Evolutionary conservation across 2,888 invertebrate species (phyloP), one percentile per base, ranked within the genome.

Genomic region (Monochamus alternatus): DNA sequence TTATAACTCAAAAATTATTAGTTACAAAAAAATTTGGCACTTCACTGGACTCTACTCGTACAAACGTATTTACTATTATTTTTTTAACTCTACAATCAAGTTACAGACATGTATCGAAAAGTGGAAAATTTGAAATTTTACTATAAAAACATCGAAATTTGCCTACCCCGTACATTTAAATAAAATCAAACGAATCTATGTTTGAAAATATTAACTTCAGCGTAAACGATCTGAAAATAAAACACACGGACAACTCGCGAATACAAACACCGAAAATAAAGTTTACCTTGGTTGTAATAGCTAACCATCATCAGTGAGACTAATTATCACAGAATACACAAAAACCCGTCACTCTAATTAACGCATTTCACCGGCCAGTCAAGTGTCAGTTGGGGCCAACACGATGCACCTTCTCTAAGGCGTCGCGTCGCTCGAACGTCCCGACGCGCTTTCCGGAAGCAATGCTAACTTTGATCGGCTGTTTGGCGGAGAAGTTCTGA

Each of bases 261-360:
- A n/a, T 51, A 51, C 63, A 30, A 14, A 14, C 38, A 31, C 43
- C 52, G 63, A 78, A 78, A 78, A 73, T 63, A 75, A 55, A 55
- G 70, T 70, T 68, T 81, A 81, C 81, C 81, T 80, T 81, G 79
- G 58, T 80, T 78, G 64, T 77, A 76, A 73, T 81, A 80, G 71
- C 81, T 79, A 14, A 81, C 81, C 81, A 80, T 80, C 14, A 52
- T 71, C 8, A 30, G 38, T 51, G 65, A 58, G 64, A 5, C 74
- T 68, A 76, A 78, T 81, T 81, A 75, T 52, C 55, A 69, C 72
- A 75, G 51, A 60, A 69, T 55, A 58, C 38, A 62, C 62, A 44
- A 60, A 9, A 64, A 73, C 76, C 14, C 55, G 55, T 82, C 83
- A 81, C 81, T 75, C 73, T 82, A 82, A 85, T 85, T 84, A 83